Percentiles rank a stretch among this genome's conserved stretches.
phyloP scores from a whole-genome alignment of 2,113 vertebrate genomes.

The Carassius gibelio region DNA sequence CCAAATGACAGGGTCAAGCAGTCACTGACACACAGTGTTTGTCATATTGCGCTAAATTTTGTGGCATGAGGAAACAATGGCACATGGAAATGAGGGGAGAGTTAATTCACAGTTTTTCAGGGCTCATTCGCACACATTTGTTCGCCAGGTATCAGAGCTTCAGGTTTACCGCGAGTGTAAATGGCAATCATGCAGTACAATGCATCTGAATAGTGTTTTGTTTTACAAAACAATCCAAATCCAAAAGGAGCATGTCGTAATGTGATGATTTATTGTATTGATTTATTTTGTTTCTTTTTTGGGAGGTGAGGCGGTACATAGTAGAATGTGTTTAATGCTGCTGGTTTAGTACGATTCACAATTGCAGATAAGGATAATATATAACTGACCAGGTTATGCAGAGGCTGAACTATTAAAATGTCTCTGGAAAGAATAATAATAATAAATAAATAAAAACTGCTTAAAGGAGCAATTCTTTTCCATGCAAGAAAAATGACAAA shows the following conservation, averaged over 20 bases:
- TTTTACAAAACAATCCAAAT: slow-evolving; percentile 30
- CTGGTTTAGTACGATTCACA: background rate
- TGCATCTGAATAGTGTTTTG: slow-evolving; percentile 34
- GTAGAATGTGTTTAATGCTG: background rate
- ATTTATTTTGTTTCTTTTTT: background rate
- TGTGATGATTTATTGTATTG: slow-evolving; percentile 21
- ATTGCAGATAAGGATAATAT: background rate
- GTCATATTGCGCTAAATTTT: background rate
- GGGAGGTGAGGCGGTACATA: background rate
- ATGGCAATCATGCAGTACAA: background rate
- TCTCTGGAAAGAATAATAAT: background rate
- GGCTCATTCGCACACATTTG: slow-evolving; percentile 16
- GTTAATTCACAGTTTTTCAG: slow-evolving; percentile 16
- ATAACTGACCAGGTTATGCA: background rate
- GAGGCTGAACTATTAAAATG: background rate
- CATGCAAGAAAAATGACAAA: background rate
- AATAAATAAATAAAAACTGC: no score
- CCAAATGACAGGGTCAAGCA: slow-evolving; percentile 57
- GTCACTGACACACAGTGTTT: slow-evolving; percentile 6
- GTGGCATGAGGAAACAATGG: slow-evolving; percentile 5
- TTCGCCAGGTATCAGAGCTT: slow-evolving; percentile 1
- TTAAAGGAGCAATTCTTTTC: background rate
- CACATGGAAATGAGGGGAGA: background rate
- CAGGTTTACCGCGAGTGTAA: background rate
- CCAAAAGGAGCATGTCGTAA: slow-evolving; percentile 21